A percentile compares a stretch with the other conserved stretches of the same genome.
Evolutionary conservation across 2,113 vertebrate species (phyloP).

Genomic region (Apus apus): DNA sequence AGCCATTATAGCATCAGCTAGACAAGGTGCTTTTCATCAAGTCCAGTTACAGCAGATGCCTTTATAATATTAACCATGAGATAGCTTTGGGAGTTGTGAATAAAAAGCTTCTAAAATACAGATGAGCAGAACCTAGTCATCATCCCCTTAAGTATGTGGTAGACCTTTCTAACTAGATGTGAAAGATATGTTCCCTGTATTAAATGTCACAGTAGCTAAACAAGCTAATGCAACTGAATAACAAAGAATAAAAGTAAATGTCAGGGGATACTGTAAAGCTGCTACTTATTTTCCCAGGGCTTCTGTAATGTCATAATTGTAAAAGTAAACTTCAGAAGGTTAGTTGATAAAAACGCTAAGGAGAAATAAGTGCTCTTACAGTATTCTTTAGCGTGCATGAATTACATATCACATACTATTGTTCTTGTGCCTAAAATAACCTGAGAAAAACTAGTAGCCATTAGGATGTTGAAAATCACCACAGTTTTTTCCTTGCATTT

Average conservation of each 20-base stretch:
- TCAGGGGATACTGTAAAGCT: constrained; percentile 39
- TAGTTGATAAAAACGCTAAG: constrained; percentile 21
- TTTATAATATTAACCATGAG: constrained; percentile 46
- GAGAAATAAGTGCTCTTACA: neutral
- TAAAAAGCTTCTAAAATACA: constrained; percentile 49
- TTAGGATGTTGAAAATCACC: neutral
- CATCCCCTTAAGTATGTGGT: constrained; percentile 50
- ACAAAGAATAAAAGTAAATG: constrained; percentile 70
- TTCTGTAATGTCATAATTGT: constrained; percentile 59
- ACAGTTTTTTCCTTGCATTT: neutral
- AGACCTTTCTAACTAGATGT: constrained; percentile 54
- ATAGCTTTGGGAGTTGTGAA: constrained; percentile 45
- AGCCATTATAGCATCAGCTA: constrained; percentile 28
- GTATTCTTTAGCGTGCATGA: neutral
- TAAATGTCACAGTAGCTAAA: constrained; percentile 72
- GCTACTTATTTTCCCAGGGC: constrained; percentile 25
- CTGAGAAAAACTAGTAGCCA: neutral
- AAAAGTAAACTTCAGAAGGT: constrained; percentile 50
- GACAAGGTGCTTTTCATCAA: constrained; percentile 33
- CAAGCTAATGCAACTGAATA: constrained; percentile 62
- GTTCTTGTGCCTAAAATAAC: neutral
- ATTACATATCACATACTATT: neutral
- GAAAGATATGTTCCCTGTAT: constrained; percentile 39
- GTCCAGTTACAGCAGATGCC: neutral
- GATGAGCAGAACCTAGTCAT: constrained; percentile 39